Evolutionary conservation across 1,140 invertebrate species (phyloP), one percentile per base, ranked within the genome.

Genomic region (Drepana arcuata): DNA sequence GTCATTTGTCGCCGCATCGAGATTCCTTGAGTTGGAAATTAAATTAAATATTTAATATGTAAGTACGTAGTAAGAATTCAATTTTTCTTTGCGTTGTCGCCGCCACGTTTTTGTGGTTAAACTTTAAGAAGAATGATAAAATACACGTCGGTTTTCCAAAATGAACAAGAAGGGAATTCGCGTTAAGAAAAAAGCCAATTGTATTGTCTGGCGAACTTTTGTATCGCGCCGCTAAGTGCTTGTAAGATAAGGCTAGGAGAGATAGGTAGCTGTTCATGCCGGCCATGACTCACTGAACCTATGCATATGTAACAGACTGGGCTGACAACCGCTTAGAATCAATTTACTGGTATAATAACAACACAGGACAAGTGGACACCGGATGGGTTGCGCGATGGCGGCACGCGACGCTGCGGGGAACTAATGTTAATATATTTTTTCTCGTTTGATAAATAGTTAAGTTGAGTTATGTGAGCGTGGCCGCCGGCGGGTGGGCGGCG

Each of bases 351-450:
- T 49, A 48, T 64, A 66, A 62, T 57, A 61, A 56, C 41, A 41
- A 41, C 40, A 58, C 35, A 34, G 48, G 55, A 60, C 52, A 34
- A 53, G 43, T 55, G 27, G 24, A 39, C 40, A 56, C 61, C 42
- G 50, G 64, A 60, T 40, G 59, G 59, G 67, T 64, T 53, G 54
- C n/a, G n/a, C 71, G 67, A 60, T 43, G 45, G 15, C 57, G 71
- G 69, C 67, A 69, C 73, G 72, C 65, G 64, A 64, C 71, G 55
- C 69, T 24, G 55, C 65, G 48, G 71, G 71, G 57, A 66, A 63
- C 46, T 54, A 37, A 47, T 55, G 37, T 56, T 32, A 41, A 42
- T 31, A 41, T 41, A 63, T 64, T 69, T 68, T 69, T 64, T 60
- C 48, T 55, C 32, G 40, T 62, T 57, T 68, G 65, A 69, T 63